Evolutionary conservation across 2,113 vertebrate species (phyloP).

Genomic region (Eolophus roseicapilla): DNA sequence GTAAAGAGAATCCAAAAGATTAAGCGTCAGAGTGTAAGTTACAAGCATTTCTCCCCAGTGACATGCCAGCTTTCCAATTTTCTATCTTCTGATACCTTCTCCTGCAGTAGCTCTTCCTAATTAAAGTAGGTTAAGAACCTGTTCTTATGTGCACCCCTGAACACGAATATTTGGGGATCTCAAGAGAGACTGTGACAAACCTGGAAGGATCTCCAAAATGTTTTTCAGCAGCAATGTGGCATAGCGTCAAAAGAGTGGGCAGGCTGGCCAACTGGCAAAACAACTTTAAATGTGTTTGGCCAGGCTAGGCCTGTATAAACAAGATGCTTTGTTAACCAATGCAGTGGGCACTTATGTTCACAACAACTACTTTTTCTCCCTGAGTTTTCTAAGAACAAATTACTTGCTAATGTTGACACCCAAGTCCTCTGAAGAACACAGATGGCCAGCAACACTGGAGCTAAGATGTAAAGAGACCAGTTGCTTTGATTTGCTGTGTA

Average conservation of each 20-base stretch:
- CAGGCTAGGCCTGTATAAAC: not conserved
- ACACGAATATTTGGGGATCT: not conserved
- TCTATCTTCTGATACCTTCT: not conserved
- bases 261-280: slow-evolving; percentile 1
- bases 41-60: not conserved
- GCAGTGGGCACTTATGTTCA: not conserved
- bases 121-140: not conserved
- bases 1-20: not conserved
- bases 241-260: not conserved
- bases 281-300: not conserved
- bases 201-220: not conserved
- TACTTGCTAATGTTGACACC: not conserved
- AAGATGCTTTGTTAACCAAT: not conserved
- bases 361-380: not conserved
- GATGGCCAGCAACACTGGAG: not conserved
- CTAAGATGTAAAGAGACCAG: not conserved
- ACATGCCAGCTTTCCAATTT: not conserved
- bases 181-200: not conserved
- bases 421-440: slow-evolving; percentile 32
- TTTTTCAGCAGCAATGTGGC: not conserved
- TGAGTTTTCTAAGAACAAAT: not conserved
- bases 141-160: not conserved
- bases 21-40: not conserved
- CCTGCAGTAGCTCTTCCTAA: not conserved
- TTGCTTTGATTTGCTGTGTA: not conserved